Base-by-base conservation (phyloP, 1,140 invertebrate species). In the Augochlora pura region DNA sequence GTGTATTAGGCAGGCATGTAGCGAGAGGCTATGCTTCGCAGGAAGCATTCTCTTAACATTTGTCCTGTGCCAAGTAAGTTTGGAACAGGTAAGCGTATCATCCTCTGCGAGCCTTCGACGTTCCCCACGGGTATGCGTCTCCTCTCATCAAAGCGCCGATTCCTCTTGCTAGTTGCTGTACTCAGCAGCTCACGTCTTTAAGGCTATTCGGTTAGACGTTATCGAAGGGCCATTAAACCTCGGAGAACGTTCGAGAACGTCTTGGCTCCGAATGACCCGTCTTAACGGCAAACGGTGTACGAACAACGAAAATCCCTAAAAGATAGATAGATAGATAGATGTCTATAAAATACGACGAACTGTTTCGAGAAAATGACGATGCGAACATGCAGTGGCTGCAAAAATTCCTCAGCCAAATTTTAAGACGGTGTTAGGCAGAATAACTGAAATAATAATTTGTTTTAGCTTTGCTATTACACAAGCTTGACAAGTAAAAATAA, bases 141-240 rank as follows among this genome's bases (percentile, higher is more conserved):
- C 38, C 79, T n/a, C 54, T 57, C 75, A 32, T 75, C 71, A 70
- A 81, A 80, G 59, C 49, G 46, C 38, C 52, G 39, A 73, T 77
- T 32, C 46, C 27, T 54, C 63, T 66, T 42, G 54, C 60, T 60
- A n/a, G 49, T 27, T 76, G 72, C 81, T 84, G 83, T 32, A 59
- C 67, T 84, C 77, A 77, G 77, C 82, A 84, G 62, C n/a, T 80
- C 77, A 72, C 69, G 82, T 85, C 82, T 81, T 84, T 77, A 70
- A 42, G 74, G 16, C 67, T 84, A 69, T 77, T 73, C 60, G 27
- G 59, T 42, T 46, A 76, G 63, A 84, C 57, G 54, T 65, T 81
- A 77, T 68, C 39, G 54, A 21, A 54, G 57, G 68, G 32, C 54
- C 69, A 68, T 77, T 77, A 77, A 77, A 69, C 65, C 39, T 39